A percentile compares a stretch with the other conserved stretches of the same genome.
These are phyloP conservation scores for Proctacanthus coquilletti DNA, from an alignment of 1,140 invertebrate genomes.

Conservation along the genomic window DNA sequence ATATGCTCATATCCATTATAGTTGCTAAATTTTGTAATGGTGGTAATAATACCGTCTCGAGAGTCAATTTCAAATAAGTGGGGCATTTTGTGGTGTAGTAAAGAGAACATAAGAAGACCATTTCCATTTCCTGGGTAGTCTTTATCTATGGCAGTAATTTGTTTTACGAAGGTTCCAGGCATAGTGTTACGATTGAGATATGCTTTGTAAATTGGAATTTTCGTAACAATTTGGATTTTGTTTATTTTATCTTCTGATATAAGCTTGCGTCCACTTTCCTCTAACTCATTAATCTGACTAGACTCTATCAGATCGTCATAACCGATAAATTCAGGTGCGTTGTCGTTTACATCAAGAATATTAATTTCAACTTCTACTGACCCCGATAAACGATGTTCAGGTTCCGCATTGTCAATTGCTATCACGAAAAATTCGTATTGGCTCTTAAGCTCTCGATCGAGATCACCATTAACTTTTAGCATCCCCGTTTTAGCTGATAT, in stretches of 20 bases:
- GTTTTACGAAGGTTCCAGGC: constrained; percentile 49
- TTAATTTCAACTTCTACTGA: constrained; percentile 63
- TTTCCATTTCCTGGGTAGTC: constrained; percentile 73
- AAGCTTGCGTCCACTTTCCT: constrained; percentile 14
- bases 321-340: constrained; percentile 52
- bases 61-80: constrained; percentile 64
- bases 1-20: constrained; percentile 41
- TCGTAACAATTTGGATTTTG: background rate
- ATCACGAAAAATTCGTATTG: constrained; percentile 57
- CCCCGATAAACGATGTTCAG: constrained; percentile 42
- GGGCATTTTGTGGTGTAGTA: constrained; percentile 41
- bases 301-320: constrained; percentile 40
- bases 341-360: constrained; percentile 67
- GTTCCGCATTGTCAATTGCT: constrained; percentile 54
- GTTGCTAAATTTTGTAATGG: constrained; percentile 40
- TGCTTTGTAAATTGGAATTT: constrained; percentile 51
- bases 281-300: constrained; percentile 14
- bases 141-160: constrained; percentile 67
- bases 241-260: constrained; percentile 15
- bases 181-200: constrained; percentile 50
- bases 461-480: constrained; percentile 52
- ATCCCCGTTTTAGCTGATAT: constrained; percentile 58
- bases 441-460: constrained; percentile 61
- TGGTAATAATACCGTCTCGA: constrained; percentile 63
- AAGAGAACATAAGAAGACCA: constrained; percentile 57